A percentile compares a stretch with the other conserved stretches of the same genome.
phyloP scores from a whole-genome alignment of 1,140 invertebrate genomes.

The Luehdorfia chinensis region DNA sequence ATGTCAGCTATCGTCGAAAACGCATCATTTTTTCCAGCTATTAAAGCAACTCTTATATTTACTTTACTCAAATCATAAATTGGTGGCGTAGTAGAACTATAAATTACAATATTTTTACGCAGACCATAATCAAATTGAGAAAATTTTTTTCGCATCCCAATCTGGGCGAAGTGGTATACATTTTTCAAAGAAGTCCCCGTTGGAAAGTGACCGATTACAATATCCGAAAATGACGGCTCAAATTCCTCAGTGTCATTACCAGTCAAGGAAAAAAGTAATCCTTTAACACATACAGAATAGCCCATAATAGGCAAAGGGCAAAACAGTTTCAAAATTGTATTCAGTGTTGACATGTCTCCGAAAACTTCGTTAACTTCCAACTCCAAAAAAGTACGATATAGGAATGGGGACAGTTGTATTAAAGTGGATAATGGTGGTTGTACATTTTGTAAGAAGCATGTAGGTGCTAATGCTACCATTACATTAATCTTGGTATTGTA shows the following conservation, averaged over 20 bases:
- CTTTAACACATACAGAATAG: constrained; percentile 24
- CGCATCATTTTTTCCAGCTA: constrained; percentile 78
- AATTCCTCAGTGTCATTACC: constrained; percentile 21
- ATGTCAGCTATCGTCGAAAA: constrained; percentile 77
- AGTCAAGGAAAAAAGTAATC: constrained; percentile 9
- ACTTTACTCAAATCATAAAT: constrained; percentile 76
- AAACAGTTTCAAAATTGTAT: constrained; percentile 16
- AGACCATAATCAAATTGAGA: constrained; percentile 70
- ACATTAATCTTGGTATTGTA: constrained; percentile 33
- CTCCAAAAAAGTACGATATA: not conserved
- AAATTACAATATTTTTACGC: constrained; percentile 64
- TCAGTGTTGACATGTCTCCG: constrained; percentile 13
- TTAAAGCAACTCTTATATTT: constrained; percentile 75
- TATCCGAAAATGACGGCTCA: constrained; percentile 19
- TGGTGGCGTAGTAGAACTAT: constrained; percentile 70
- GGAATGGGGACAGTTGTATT: not conserved
- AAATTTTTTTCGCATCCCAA: constrained; percentile 56
- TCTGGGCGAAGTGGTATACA: constrained; percentile 80
- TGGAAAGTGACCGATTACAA: constrained; percentile 25
- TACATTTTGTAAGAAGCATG: constrained; percentile 18
- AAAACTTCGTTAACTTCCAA: constrained; percentile 14
- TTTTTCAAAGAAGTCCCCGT: constrained; percentile 79
- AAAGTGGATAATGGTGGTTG: not conserved
- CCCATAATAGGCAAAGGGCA: constrained; percentile 22
- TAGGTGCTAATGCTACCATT: constrained; percentile 22